Base-by-base conservation (phyloP, 2,888 invertebrate species). In the Lordiphosa fenestrarum region DNA sequence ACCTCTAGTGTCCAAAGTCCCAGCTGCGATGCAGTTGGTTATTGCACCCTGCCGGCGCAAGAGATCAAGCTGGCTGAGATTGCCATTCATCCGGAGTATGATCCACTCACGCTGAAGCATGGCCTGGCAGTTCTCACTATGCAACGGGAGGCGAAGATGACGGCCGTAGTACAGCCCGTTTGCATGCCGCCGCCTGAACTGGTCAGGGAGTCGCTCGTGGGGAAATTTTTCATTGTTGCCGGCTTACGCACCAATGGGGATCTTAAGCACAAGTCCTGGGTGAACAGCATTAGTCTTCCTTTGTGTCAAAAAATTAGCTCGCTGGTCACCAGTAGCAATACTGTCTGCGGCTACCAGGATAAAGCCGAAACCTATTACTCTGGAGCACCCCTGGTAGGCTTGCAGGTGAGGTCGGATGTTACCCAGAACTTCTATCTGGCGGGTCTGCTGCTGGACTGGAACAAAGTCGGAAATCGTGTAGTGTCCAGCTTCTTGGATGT, bases 41-140 rank as follows among this genome's bases (percentile, higher is more conserved):
- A 60, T 25, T 77, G 77, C 49, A 67, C 68, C 35, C 40, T 74
- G 25, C 72, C 74, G 4, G 66, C 74, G 0, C 76, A 77, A 65
- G 72, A 80, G 6, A 80, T 77, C 21, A 61, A 48, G 13, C 40
- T 77, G 21, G 40, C 48, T 9, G 66, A 60, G 35, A 69, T 77
- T 10, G 80, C 80, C 35, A 49, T 77, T 15, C 66, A 80, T 35
- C 77, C 80, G 10, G 80, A 72, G 7, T 77, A 63, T 38, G 77
- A 77, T 53, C 53, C 76, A 3, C 36, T 72, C 6, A 69, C 77
- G 1, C 39, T 74, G 2, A 76, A 66, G 49, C 56, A 77, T 39
- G 57, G 53, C 21, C 46, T 77, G 40, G 77, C 77, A 1, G 74
- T 77, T 53, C 61, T 77, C 4, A 68, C 59, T 2, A 55, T 77